Base-by-base conservation (phyloP, 2,113 vertebrate genomes). In the Aspiorhynchus laticeps region DNA sequence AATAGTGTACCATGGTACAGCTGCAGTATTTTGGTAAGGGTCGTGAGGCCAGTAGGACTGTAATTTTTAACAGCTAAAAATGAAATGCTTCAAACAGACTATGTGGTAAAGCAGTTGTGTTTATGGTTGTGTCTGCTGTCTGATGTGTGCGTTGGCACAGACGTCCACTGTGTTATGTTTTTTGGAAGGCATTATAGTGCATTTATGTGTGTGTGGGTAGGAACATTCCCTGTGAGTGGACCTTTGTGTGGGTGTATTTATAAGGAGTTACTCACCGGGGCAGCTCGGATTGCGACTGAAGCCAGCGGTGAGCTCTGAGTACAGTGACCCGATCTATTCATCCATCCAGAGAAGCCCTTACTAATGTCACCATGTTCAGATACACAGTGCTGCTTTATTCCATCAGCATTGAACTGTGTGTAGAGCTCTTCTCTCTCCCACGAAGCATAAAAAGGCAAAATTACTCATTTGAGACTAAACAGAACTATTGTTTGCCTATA, bases 211-310 rank as follows among this genome's bases (percentile, higher is more conserved):
- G 41, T 41, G 56, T 56, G 46, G 31, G 79, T 21, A 8, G 28
- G 14, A 46, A 8, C 36, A 33, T 86, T 75, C 12, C 21, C 69
- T 31, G 75, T 28, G 46, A 41, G 26, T 86, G 80, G 61, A 78
- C 85, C 41, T 74, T 43, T 43, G 21, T 80, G 80, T 84, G 31
- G 74, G 38, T 63, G 74, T 79, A 79, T 86, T 88, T 83, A 61
- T 86, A 48, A 79, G 85, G 14, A 26, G 38, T 86, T 53, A 56
- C 14, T 71, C 74, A 67, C 53, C 21, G 24, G 28, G 79, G 26
- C 80, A 43, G n/a, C 85, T 82, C 56, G 28, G 56, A 61, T 82
- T 82, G 51, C 36, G 87, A 85, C 78, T 87, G 56, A 74, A 61
- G 38, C 85, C 56, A 87, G 71, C 1, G 15, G 43, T 63, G 28